A percentile compares a stretch with the other conserved stretches of the same genome.
Evolutionary conservation across 2,797 vertebrate species (phyloP).

Genomic region (Sparus aurata): DNA sequence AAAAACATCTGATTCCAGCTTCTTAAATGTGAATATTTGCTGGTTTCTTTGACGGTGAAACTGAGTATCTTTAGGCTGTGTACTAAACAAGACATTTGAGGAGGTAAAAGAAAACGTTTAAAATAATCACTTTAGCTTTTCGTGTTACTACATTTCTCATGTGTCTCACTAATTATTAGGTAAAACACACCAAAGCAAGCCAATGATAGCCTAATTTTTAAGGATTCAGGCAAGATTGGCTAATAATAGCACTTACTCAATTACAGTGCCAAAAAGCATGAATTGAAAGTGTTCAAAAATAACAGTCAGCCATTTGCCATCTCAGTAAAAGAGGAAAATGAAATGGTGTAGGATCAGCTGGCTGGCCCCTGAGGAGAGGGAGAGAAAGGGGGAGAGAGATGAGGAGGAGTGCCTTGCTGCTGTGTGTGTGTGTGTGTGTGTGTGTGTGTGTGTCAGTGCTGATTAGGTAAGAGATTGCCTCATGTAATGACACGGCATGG

Average conservation of each 20-base stretch:
- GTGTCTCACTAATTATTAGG: slow-evolving; percentile 15
- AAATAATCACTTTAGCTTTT: neutral
- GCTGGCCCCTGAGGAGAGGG: slow-evolving; percentile 81
- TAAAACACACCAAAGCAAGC: slow-evolving; percentile 26
- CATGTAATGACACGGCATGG: slow-evolving; percentile 87
- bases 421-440: slow-evolving; percentile 52
- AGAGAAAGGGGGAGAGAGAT: slow-evolving; percentile 44
- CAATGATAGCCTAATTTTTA: slow-evolving; percentile 9
- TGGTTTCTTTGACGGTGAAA: too few relatives aligned
- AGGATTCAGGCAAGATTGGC: slow-evolving; percentile 13
- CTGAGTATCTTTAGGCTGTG: too few relatives aligned
- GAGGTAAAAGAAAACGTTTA: too few relatives aligned
- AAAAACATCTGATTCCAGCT: too few relatives aligned
- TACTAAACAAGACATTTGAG: too few relatives aligned
- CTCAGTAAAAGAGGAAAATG: slow-evolving; percentile 81
- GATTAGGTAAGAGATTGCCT: slow-evolving; percentile 89
- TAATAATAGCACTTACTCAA: slow-evolving; percentile 53
- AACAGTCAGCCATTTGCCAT: slow-evolving; percentile 78
- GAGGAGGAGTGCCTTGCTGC: slow-evolving; percentile 68
- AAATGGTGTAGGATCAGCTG: slow-evolving; percentile 86
- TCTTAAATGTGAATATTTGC: too few relatives aligned
- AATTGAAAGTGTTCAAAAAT: slow-evolving; percentile 57
- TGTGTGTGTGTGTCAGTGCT: slow-evolving; percentile 78
- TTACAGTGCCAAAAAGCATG: slow-evolving; percentile 43
- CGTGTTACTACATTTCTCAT: slow-evolving; percentile 22